Evolutionary conservation across 2,797 vertebrate genomes (phyloP), one percentile per base, ranked within the genome.

Genomic region (Micropoecilia bifurca): DNA sequence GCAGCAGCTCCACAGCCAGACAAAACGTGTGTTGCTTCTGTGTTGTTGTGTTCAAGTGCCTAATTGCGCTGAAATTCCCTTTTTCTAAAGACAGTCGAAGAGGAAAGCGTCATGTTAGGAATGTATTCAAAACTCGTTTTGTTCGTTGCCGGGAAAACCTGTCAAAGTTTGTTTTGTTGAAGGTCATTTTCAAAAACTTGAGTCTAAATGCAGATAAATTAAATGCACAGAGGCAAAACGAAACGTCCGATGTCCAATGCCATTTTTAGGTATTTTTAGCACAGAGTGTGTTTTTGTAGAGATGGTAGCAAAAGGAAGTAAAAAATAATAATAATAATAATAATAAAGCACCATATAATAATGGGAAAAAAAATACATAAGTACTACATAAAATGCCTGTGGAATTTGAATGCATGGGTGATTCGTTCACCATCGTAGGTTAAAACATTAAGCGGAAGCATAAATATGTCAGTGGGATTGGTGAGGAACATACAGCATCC

Each of bases 361-460:
- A 50, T 0, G 6, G 46, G 48, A 1, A 22, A 50, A 48, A 50
- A 50, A 50, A 1, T 50, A 22, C 48, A 7, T 2, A 50, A 50
- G 48, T 50, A 2, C 48, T 50, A 18, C 72, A 47, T 57, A 79
- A 48, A 76, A 10, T 10, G 57, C 79, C 83, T 83, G 74, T 77
- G 41, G 33, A 74, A 73, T 39, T 1, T 28, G 74, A 83, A 71
- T 22, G 55, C n/a, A 59, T 2, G 79, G 72, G 33, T 48, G 73
- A 73, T 45, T 41, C 41, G 3, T 36, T 45, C 48, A 1, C 68
- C 41, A 48, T 39, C 25, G 48, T 3, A 0, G 10, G 6, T 75
- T 87, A 77, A 81, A 87, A 85, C 83, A 78, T 83, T 85, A 66
- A 83, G 63, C 39, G 57, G 48, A 73, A 73, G 72, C 66, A 63